phyloP scores from a whole-genome alignment of 2,888 invertebrate species.

The Steromphala cineraria region DNA sequence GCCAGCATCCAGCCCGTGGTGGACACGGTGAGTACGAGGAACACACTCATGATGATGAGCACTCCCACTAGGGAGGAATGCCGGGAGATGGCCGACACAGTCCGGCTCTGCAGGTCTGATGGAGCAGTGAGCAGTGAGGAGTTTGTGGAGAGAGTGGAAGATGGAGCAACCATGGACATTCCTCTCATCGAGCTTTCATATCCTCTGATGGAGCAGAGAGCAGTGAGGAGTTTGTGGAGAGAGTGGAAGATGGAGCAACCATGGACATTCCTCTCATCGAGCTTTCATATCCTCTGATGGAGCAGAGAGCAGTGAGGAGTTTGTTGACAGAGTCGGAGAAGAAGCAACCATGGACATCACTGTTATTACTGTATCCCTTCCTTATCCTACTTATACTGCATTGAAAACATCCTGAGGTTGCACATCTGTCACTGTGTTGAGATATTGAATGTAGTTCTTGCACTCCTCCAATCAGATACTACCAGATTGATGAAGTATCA shows the following conservation, averaged over 20 bases:
- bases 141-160: not conserved
- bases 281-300: not conserved
- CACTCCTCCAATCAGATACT: too few relatives aligned
- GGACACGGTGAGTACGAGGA: constrained; percentile 65
- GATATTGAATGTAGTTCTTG: too few relatives aligned
- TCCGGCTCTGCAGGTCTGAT: not conserved
- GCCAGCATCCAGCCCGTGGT: constrained; percentile 65
- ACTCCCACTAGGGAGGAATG: constrained; percentile 48
- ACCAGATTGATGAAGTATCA: too few relatives aligned
- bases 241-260: not conserved
- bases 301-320: not conserved
- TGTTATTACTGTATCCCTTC: too few relatives aligned
- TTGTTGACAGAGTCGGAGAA: not conserved
- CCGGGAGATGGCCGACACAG: not conserved
- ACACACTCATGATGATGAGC: constrained; percentile 64
- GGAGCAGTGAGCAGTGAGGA: not conserved
- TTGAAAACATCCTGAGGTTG: not conserved
- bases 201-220: not conserved
- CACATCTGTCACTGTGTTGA: not conserved
- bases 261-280: not conserved
- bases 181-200: not conserved
- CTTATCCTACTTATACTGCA: too few relatives aligned
- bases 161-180: not conserved
- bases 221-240: not conserved
- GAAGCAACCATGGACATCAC: not conserved